Conservation (phyloP, 1,140 invertebrate species). For the Achatina immaculata region DNA sequence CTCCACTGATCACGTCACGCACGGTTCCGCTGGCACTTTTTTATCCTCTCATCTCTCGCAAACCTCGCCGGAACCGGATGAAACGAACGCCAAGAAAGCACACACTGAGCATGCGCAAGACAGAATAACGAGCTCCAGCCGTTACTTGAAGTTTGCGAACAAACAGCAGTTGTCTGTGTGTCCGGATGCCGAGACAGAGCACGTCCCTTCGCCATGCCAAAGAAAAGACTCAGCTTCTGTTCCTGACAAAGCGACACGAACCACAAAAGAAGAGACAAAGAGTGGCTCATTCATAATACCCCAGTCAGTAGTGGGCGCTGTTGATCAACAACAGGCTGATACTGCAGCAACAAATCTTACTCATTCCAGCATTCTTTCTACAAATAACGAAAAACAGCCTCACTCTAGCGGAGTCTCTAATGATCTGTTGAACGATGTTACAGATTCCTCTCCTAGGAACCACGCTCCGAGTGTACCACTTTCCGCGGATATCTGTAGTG, state of each 20-base stretch:
- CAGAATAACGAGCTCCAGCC: neutral
- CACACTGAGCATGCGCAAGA: neutral
- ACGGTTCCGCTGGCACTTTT: constrained; percentile 13
- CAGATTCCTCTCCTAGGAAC: too few species aligned
- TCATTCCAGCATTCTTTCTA: neutral
- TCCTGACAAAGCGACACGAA: too few species aligned
- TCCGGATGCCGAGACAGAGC: neutral
- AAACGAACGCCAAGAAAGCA: neutral
- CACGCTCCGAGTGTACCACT: too few species aligned
- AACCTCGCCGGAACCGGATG: constrained; percentile 4
- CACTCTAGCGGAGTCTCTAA: too few species aligned
- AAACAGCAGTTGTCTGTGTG: neutral
- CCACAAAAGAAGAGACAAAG: too few species aligned
- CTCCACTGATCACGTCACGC: constrained; percentile 28
- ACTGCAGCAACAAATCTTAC: neutral
- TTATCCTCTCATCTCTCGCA: neutral
- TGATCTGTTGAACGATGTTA: too few species aligned
- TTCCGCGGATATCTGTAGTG: too few species aligned
- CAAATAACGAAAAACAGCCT: neutral
- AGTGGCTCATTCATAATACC: neutral
- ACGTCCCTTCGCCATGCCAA: too few species aligned
- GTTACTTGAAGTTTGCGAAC: neutral
- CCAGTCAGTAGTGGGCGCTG: neutral
- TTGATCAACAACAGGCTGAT: neutral
- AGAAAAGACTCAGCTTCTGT: too few species aligned